phyloP scores from a whole-genome alignment of 2,797 vertebrate species.

The Peromyscus aztecus region DNA sequence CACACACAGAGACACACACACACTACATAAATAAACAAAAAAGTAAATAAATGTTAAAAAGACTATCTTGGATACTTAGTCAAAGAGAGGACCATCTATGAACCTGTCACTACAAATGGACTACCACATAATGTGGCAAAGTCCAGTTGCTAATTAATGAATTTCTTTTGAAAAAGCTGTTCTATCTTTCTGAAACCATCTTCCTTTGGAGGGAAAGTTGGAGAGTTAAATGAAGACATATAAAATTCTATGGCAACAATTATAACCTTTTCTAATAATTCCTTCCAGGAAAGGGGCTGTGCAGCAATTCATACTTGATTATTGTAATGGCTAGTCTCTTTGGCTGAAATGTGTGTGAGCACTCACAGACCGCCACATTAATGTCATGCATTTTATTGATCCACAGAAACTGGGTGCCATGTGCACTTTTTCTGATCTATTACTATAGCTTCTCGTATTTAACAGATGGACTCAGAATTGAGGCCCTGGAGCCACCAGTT shows the following conservation, averaged over 20 bases:
- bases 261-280: slow-evolving; percentile 53
- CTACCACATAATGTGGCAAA: not conserved
- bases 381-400: slow-evolving; percentile 33
- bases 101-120: not conserved
- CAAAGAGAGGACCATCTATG: slow-evolving; percentile 19
- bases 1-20: not conserved
- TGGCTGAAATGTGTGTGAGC: slow-evolving; percentile 31
- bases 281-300: slow-evolving; percentile 8
- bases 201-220: not conserved
- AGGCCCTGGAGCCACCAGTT: not conserved
- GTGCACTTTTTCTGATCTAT: not conserved
- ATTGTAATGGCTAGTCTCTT: slow-evolving; percentile 13
- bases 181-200: slow-evolving; percentile 14
- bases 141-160: not conserved
- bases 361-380: slow-evolving; percentile 50
- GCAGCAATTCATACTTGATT: not conserved
- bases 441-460: not conserved
- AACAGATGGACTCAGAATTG: not conserved
- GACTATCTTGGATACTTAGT: slow-evolving; percentile 3
- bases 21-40: not conserved
- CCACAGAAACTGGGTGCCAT: not conserved
- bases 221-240: not conserved
- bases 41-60: not conserved
- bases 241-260: slow-evolving; percentile 38
- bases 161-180: not conserved